Conservation (phyloP, 2,888 invertebrate genomes). For the Carpatolechia fugitivella region DNA sequence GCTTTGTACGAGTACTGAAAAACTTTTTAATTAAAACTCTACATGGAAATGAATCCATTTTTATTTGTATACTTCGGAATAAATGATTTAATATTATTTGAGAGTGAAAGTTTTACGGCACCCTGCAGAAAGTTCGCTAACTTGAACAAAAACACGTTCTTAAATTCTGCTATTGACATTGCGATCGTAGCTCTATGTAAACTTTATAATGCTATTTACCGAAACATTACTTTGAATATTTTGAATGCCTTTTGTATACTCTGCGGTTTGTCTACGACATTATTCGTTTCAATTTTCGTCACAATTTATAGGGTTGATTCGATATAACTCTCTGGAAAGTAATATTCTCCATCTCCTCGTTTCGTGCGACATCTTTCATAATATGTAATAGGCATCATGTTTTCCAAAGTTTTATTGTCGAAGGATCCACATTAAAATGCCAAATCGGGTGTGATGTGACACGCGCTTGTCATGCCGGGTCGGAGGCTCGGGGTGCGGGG, state of each 20-base stretch:
- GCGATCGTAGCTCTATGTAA: not conserved
- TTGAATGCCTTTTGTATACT: not conserved
- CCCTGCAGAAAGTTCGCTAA: not conserved
- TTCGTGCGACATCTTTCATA: not conserved
- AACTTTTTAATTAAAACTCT: slow-evolving; percentile 17
- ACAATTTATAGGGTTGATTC: not conserved
- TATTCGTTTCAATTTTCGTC: not conserved
- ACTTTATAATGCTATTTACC: not conserved
- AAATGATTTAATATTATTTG: slow-evolving; percentile 11
- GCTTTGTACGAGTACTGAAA: not conserved
- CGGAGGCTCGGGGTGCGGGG: not conserved
- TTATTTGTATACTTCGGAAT: slow-evolving; percentile 9
- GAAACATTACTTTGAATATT: too few relatives aligned
- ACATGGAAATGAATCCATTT: slow-evolving; percentile 9
- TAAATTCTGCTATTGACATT: not conserved
- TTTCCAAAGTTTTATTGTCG: slow-evolving; percentile 27
- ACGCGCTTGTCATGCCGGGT: not conserved
- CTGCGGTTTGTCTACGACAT: not conserved
- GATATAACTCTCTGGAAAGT: not conserved
- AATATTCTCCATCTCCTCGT: not conserved
- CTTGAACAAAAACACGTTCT: slow-evolving; percentile 10
- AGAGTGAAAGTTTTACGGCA: slow-evolving; percentile 1
- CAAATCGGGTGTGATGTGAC: slow-evolving; percentile 24
- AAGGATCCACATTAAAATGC: slow-evolving; percentile 24
- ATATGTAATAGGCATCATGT: slow-evolving; percentile 18